Conservation (phyloP, 2,113 vertebrate genomes). For the Apodemus sylvaticus region DNA sequence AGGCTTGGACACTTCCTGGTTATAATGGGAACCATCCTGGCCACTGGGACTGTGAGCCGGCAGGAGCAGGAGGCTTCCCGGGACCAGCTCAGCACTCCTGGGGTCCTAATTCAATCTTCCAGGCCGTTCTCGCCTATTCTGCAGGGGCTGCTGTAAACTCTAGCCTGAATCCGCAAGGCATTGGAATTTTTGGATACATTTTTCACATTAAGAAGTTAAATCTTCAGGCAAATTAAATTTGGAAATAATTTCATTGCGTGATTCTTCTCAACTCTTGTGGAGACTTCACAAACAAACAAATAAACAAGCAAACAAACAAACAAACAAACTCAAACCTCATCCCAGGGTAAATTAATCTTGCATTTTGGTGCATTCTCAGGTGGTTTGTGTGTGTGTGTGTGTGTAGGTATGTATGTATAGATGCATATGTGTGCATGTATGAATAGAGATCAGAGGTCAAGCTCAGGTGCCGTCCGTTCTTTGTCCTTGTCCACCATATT, state of each 20-base stretch:
- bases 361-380: neutral
- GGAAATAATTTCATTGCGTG: constrained; percentile 18
- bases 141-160: neutral
- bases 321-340: neutral
- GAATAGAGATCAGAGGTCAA: neutral
- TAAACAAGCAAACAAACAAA: neutral
- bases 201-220: constrained; percentile 37
- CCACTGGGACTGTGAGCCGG: neutral
- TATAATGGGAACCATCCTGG: constrained; percentile 86
- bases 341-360: neutral
- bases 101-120: neutral
- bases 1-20: constrained; percentile 84
- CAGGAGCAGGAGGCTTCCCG: neutral
- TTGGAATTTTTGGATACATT: constrained; percentile 15
- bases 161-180: neutral
- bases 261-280: neutral
- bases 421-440: neutral
- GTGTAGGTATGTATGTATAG: neutral
- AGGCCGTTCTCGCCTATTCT: neutral
- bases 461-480: neutral
- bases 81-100: neutral
- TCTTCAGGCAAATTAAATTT: constrained; percentile 31
- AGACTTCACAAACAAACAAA: neutral
- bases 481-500: neutral
- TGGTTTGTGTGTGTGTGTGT: neutral